Conservation (phyloP, 2,113 vertebrate genomes). For the Narcine bancroftii region DNA sequence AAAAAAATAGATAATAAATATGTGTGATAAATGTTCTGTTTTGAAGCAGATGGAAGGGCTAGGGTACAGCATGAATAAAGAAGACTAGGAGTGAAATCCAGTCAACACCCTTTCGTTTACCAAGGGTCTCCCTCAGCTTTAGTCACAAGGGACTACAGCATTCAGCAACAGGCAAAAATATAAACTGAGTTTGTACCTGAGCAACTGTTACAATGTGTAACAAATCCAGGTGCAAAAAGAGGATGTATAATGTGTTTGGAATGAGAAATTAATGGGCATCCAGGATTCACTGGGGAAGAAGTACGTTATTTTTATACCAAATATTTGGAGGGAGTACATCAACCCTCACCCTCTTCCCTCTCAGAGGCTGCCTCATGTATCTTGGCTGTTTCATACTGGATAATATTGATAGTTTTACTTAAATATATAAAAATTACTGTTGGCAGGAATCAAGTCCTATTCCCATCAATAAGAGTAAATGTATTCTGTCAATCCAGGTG, state of each 20-base stretch:
- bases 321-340: not conserved
- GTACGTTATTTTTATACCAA: not conserved
- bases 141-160: not conserved
- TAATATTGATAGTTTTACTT: not conserved
- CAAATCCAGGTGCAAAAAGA: too few species aligned
- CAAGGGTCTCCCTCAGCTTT: not conserved
- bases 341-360: not conserved
- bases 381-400: not conserved
- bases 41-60: not conserved
- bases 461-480: slow-evolving; percentile 13
- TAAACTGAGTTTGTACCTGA: not conserved
- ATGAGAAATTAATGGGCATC: not conserved
- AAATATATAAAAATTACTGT: not conserved
- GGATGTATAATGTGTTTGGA: not conserved
- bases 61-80: not conserved
- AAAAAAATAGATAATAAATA: not conserved
- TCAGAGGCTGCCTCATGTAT: not conserved
- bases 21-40: not conserved
- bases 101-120: not conserved
- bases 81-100: not conserved
- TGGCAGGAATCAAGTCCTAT: not conserved
- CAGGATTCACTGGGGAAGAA: not conserved
- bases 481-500: not conserved
- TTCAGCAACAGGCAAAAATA: not conserved
- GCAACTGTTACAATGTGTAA: not conserved